These are phyloP conservation scores for Zaprionus nigranus DNA, from an alignment of 1,140 invertebrate genomes.

Conservation along the genomic window DNA sequence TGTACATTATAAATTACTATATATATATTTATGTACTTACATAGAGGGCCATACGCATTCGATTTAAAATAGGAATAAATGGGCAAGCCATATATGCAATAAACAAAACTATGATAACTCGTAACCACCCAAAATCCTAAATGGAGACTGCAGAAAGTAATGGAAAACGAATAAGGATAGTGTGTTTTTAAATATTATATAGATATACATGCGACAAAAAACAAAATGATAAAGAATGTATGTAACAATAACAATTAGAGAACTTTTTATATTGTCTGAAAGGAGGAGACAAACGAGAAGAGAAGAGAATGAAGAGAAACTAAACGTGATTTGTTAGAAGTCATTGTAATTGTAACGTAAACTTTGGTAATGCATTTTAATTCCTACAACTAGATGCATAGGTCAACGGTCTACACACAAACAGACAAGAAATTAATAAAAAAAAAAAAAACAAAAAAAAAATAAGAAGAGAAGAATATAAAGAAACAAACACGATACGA, in stretches of 20 bases:
- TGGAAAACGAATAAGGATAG: conserved; percentile 60
- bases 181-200: conserved; percentile 67
- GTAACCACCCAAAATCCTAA: conserved; percentile 82
- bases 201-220: conserved; percentile 22
- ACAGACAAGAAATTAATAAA: conserved; percentile 15
- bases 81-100: conserved; percentile 62
- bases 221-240: conserved; percentile 39
- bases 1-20: conserved; percentile 9
- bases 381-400: conserved; percentile 61
- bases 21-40: conserved; percentile 12
- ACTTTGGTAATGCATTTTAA: conserved; percentile 79
- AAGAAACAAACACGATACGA: conserved; percentile 38
- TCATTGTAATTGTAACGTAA: conserved; percentile 61
- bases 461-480: neutral
- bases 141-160: conserved; percentile 74
- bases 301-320: conserved; percentile 37
- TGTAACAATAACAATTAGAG: conserved; percentile 60
- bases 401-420: conserved; percentile 17
- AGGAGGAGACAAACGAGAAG: conserved; percentile 62
- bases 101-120: conserved; percentile 77
- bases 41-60: conserved; percentile 34
- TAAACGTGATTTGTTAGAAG: conserved; percentile 78
- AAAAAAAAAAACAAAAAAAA: conserved; percentile 6
- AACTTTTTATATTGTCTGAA: conserved; percentile 75
- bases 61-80: conserved; percentile 51